Base-by-base conservation (phyloP, 2,113 vertebrate species). In the Lepus timidus region DNA sequence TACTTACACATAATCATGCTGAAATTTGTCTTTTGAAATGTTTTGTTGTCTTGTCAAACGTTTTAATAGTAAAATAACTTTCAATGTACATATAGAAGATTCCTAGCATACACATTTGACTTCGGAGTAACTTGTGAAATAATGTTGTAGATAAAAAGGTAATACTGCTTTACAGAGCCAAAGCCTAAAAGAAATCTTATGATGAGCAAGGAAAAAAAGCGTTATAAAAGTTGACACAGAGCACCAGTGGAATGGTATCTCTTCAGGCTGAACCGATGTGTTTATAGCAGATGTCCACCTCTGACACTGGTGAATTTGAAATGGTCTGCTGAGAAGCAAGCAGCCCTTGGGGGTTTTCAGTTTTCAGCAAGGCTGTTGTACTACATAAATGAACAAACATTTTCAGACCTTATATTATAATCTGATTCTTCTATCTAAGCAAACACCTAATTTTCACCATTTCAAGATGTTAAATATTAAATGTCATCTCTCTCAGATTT, bases 11-110 rank as follows among this genome's bases (percentile, higher is more conserved):
- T 94, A 89, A 39, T 90, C 39, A 31, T 88, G n/a, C 90, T 87
- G 23, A 61, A 80, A 91, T 90, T 86, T 19, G 36, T 88, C 20
- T 90, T 91, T 97, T 78, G 90, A 95, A 90, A 58, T 65, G 58
- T 73, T 5, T 92, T 88, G 5, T 88, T 44, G n/a, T 80, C 11
- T 39, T 20, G 9, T 44, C 62, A 80, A 64, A 44, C 73, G 16
- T 85, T 61, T 89, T 94, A 92, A 52, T 87, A 94, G 31, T 82
- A 36, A 93, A 82, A 78, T 36, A 44, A 13, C 39, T 78, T 39
- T 87, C 51, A 74, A 0, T 13, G 6, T 61, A 36, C 23, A 58
- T 17, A 17, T 29, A 75, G 49, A 71, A 82, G 64, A 62, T 36
- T 80, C 49, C 19, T 16, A 67, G 4, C 36, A 10, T 55, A 36